Percentiles rank a stretch among this genome's conserved stretches.
Evolutionary conservation across 2,113 vertebrate genomes (phyloP).

Genomic region (Pedetes capensis): DNA sequence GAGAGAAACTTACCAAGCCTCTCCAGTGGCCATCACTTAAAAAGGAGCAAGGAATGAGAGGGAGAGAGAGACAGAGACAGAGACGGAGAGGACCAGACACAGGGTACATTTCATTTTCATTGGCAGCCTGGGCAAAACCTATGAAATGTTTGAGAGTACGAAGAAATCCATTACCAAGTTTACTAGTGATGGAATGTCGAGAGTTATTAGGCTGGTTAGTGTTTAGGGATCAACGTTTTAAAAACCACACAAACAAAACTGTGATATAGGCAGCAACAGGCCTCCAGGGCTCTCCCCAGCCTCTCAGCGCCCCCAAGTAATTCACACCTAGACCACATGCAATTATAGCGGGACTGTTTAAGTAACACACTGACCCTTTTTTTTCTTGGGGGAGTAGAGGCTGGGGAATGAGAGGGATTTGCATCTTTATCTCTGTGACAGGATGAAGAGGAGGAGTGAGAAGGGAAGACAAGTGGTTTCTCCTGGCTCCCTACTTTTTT

Average conservation of each 20-base stretch:
- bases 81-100: not conserved
- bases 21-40: slow-evolving; percentile 68
- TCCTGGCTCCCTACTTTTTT: not conserved
- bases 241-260: not conserved
- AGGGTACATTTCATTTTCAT: not conserved
- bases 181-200: slow-evolving; percentile 8
- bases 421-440: not conserved
- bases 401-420: not conserved
- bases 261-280: not conserved
- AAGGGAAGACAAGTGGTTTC: not conserved
- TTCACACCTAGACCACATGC: not conserved
- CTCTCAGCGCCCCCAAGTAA: not conserved
- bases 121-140: slow-evolving; percentile 34
- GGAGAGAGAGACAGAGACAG: slow-evolving; percentile 22
- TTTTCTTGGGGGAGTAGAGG: not conserved
- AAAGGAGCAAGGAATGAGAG: slow-evolving; percentile 36
- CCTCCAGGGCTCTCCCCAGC: not conserved
- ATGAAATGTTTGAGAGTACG: slow-evolving; percentile 26
- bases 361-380: not conserved
- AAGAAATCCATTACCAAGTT: slow-evolving; percentile 29
- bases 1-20: slow-evolving; percentile 72
- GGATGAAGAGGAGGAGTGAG: not conserved
- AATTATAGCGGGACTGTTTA: not conserved
- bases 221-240: slow-evolving; percentile 47
- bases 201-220: slow-evolving; percentile 37